Evolutionary conservation across 2,797 vertebrate species (phyloP), one percentile per base, ranked within the genome.

Genomic region (Onychomys torridus): DNA sequence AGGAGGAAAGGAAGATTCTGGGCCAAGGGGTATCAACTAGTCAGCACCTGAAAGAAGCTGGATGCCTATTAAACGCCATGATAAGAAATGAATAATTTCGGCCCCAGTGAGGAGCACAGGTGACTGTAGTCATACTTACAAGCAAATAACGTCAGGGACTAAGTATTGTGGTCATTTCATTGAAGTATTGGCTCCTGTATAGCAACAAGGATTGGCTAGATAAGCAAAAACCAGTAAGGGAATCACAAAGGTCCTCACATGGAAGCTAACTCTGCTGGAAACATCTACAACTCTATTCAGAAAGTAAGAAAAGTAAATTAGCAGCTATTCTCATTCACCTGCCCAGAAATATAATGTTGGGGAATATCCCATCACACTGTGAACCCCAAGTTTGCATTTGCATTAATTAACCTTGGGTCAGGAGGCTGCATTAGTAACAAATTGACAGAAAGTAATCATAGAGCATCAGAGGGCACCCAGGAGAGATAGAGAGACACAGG

Each of bases 241-340:
- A 76, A 91, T 88, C 55, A 4, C 75, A 69, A 65, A 0, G 16
- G 17, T 89, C 61, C 91, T 67, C 6, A 4, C 85, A 46, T 32
- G 57, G 81, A 90, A 75, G 29, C 78, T 12, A 57, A 77, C 92
- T 93, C 77, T 84, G 78, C 63, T 85, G 27, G 55, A 37, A 57
- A 5, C 59, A 69, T 67, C 67, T 40, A 13, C 40, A 65, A 37
- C 52, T 76, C 40, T 40, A 34, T 34, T 91, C 86, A 82, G 75
- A 90, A 77, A 95, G 79, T n/a, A 92, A 92, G 73, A 83, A 77
- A 87, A 96, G 69, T 96, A 77, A 73, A n/a, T 89, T 61, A 96
- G 83, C 67, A 85, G 86, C 43, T 94, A 21, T 67, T 81, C 46
- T 23, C 37, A 29, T 81, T 37, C 49, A 1, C 13, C 27, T 3